Base-by-base conservation (phyloP, 2,797 vertebrate species). In the Phaenicophaeus curvirostris region DNA sequence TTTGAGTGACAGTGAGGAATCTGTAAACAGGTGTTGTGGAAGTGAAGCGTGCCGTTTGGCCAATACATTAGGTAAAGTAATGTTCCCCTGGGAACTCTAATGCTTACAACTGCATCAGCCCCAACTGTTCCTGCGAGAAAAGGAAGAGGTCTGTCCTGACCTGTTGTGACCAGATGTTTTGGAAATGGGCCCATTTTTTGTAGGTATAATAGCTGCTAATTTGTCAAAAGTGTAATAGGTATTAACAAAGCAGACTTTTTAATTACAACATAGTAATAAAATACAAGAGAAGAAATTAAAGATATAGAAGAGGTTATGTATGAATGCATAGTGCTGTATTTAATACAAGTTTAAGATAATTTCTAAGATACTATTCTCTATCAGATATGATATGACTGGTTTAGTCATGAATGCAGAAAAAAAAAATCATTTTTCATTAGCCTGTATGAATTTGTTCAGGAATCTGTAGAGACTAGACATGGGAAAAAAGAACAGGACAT, bases 11-110 rank as follows among this genome's bases (percentile, higher is more conserved):
- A 98, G 97, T 71, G 33, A 85, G 9, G 89, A 97, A 93, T 94
- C 44, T 55, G 95, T 76, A 97, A 97, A 96, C 98, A 98, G 98
- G 97, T 97, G 97, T 94, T 96, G 95, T 95, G 95, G 93, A 96
- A 97, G 96, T 66, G 97, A 97, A 97, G 96, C 71, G 35, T 97
- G 95, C 96, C 94, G 30, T 54, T 90, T 83, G 95, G 97, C 94
- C 97, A 96, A 94, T 51, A 30, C 87, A 78, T 95, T 94, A 94
- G 96, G 97, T 96, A 97, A 97, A 96, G 89, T 48, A 39, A 51
- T n/a, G 0, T 18, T 96, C 98, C 95, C 96, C 0, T 35, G 97
- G 96, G 97, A 97, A 28, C 84, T 66, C 58, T 66, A 18, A 95
- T 89, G 93, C 93, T 95, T 91, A 63, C 37, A 88, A 94, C 94